Evolutionary conservation across 2,113 vertebrate species (phyloP).

Genomic region (mouse (Mus musculus)): DNA sequence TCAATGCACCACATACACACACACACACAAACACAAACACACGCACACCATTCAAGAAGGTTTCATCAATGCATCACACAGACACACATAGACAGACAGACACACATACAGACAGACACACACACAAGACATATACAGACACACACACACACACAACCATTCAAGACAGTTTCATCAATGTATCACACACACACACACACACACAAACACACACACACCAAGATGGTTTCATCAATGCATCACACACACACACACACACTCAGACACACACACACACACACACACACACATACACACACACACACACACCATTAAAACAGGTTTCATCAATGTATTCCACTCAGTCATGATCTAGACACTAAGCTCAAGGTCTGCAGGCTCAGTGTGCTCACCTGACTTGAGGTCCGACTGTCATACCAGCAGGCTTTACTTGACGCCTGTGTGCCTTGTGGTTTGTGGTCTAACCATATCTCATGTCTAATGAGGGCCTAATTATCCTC

Average conservation of each 20-base stretch:
- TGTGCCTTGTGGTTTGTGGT: not conserved
- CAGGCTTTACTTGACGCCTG: accelerated
- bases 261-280: not conserved
- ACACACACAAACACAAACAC: no score
- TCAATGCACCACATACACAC: no score
- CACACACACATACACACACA: not conserved
- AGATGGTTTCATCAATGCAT: no score
- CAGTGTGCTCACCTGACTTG: accelerated
- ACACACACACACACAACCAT: no score
- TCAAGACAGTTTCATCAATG: no score
- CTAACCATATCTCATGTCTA: accelerated
- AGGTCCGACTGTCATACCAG: accelerated
- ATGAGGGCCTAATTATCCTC: not conserved
- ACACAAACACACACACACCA: accelerated
- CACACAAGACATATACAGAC: no score
- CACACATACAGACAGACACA: no score
- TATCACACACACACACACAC: accelerated
- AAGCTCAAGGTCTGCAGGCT: not conserved
- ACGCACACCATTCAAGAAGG: not conserved
- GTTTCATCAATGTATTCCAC: accelerated
- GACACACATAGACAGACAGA: no score
- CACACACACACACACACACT: not conserved
- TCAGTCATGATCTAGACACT: accelerated
- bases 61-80: not conserved
- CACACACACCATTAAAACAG: not conserved